Evolutionary conservation across 2,797 vertebrate species (phyloP).

Genomic region (Sebastolobus altivelis): DNA sequence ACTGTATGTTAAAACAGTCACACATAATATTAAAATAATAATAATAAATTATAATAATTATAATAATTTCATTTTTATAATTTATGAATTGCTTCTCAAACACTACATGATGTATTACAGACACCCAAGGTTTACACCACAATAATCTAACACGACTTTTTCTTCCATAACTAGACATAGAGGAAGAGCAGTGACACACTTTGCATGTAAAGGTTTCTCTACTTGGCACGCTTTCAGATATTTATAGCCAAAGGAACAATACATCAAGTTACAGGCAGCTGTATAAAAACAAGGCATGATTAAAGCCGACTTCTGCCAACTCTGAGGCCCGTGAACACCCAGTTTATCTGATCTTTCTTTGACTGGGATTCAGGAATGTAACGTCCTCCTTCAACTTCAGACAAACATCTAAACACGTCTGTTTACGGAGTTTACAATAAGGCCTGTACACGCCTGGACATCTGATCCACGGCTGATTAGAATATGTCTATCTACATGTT

Average conservation of each 20-base stretch:
- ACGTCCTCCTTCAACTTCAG: constrained; percentile 18
- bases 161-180: neutral
- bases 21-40: no score
- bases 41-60: no score
- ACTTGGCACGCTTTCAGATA: constrained; percentile 25
- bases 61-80: no score
- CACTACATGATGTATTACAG: neutral
- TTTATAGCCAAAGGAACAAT: constrained; percentile 40
- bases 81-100: neutral
- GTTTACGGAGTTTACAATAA: constrained; percentile 20
- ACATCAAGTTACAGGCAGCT: constrained; percentile 34
- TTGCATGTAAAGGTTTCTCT: constrained; percentile 7
- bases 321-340: constrained; percentile 14
- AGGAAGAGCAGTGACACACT: constrained; percentile 2
- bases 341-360: constrained; percentile 26
- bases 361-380: constrained; percentile 43
- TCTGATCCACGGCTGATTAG: neutral
- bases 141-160: neutral
- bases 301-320: constrained; percentile 24
- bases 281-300: constrained; percentile 30
- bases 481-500: constrained; percentile 5
- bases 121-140: neutral
- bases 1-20: no score
- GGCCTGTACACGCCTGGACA: constrained; percentile 14
- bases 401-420: constrained; percentile 42